Conservation (phyloP, 2,113 vertebrate species). For the Platichthys stellatus region DNA sequence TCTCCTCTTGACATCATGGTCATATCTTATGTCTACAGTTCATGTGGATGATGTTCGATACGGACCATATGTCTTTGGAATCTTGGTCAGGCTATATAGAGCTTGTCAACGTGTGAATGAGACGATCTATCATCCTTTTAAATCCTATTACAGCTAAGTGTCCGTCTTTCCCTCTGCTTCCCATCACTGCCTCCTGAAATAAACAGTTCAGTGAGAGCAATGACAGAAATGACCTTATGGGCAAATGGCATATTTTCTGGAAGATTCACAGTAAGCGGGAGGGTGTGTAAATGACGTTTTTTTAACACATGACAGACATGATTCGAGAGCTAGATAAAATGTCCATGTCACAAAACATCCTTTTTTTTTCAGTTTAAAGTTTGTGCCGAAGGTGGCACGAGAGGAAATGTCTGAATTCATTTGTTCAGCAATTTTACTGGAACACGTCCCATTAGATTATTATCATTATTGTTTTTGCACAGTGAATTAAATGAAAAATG, state of each 20-base stretch:
- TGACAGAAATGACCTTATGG: slow-evolving; percentile 18
- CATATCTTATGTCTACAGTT: slow-evolving; percentile 14
- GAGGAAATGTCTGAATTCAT: no score
- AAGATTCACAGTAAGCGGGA: no score
- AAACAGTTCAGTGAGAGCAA: slow-evolving; percentile 31
- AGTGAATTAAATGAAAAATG: no score
- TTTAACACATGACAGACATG: no score
- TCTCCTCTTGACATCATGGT: slow-evolving; percentile 20
- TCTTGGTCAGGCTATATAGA: slow-evolving; percentile 59
- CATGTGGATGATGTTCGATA: slow-evolving; percentile 10
- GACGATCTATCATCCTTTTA: slow-evolving; percentile 69
- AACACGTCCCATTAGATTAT: no score
- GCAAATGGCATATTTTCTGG: background rate
- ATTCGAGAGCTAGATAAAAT: no score
- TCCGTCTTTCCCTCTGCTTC: slow-evolving; percentile 51
- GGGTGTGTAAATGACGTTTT: no score
- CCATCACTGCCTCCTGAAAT: slow-evolving; percentile 48
- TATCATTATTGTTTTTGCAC: no score
- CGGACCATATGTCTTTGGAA: slow-evolving; percentile 54
- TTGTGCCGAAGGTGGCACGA: no score
- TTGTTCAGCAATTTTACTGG: no score
- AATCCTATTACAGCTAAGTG: slow-evolving; percentile 59
- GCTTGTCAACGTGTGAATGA: slow-evolving; percentile 66
- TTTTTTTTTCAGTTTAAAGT: no score
- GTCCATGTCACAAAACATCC: no score